Evolutionary conservation across 2,888 invertebrate species (phyloP), one percentile per base, ranked within the genome.

Genomic region (Clusia tigrina): DNA sequence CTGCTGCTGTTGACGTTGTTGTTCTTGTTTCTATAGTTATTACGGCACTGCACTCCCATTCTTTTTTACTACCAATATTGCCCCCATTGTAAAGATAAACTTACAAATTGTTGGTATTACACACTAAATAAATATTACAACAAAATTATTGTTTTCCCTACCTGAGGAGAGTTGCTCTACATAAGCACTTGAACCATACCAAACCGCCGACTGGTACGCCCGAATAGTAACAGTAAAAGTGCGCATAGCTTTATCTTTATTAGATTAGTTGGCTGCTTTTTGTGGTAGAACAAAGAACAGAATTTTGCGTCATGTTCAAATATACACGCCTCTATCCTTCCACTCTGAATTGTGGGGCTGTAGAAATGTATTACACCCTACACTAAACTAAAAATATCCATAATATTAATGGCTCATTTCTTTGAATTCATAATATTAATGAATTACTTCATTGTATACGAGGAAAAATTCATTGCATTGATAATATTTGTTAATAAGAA

Each of bases 21-120:
- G 32, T 12, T 32, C 32, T 6, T 32, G 32, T 32, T 32, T 6
- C 32, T 32, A n/a, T n/a, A n/a, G n/a, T n/a, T n/a, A n/a, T n/a
- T n/a, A 32, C 32, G 6, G 12, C 32, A 32, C 32, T 12, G 6
- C 32, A 32, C 32, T 12, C n/a, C n/a, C n/a, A n/a, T n/a, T n/a
- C n/a, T n/a, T n/a, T n/a, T 42, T 74, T 74, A 73, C 74, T 70
- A 69, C 76, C 73, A 69, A 77, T 75, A 77, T 75, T 75, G 71
- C 67, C 74, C 66, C 70, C 77, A 74, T 76, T 76, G 75, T 76
- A 78, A 78, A 76, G 78, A 76, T 76, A 76, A 64, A 54, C 37
- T 53, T 54, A 61, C 62, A 64, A 55, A 56, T 46, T 26, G 53
- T 52, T 37, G 22, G 24, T 20, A 53, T 38, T 48, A 55, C 53